phyloP scores from a whole-genome alignment of 2,113 vertebrate species.

The Taurulus bubalis region DNA sequence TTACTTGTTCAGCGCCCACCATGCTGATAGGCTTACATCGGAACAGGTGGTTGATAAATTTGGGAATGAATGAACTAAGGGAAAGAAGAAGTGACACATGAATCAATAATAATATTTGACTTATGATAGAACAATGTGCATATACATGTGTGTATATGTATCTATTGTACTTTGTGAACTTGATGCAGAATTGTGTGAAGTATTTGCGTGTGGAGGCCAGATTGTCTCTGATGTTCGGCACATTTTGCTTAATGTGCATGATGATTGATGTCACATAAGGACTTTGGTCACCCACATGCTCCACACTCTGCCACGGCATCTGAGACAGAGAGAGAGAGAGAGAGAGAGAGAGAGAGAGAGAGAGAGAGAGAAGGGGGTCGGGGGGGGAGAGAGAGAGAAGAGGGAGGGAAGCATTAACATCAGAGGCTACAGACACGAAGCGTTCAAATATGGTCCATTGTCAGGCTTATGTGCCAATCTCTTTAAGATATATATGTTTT shows the following conservation, averaged over 20 bases:
- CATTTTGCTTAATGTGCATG: slow-evolving; percentile 98
- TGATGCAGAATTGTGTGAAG: slow-evolving; percentile 99
- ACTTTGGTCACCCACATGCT: slow-evolving; percentile 98
- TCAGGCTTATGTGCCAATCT: neutral
- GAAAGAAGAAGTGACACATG: slow-evolving; percentile 45
- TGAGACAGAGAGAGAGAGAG: slow-evolving; percentile 50
- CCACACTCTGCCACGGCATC: slow-evolving; percentile 99
- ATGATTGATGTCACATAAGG: slow-evolving; percentile 99
- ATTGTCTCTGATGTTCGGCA: slow-evolving; percentile 97
- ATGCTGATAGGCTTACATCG: slow-evolving; percentile 99
- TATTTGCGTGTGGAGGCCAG: slow-evolving; percentile 98
- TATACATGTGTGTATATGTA: neutral
- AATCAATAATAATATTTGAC: neutral
- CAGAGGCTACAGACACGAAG: neutral
- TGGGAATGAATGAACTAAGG: slow-evolving; percentile 96
- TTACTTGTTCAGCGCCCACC: slow-evolving; percentile 98
- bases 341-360: neutral
- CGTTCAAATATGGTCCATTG: neutral
- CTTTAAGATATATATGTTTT: slow-evolving; percentile 12
- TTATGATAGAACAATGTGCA: neutral
- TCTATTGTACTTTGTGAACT: slow-evolving; percentile 94
- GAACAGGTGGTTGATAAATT: slow-evolving; percentile 99
- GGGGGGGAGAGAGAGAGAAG: no score
- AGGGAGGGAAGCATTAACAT: neutral
- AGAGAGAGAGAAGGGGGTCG: neutral